Percentiles rank a stretch among this genome's conserved stretches.
Conservation (phyloP, 1,140 invertebrate species). For the Temnothorax curvispinosus region DNA sequence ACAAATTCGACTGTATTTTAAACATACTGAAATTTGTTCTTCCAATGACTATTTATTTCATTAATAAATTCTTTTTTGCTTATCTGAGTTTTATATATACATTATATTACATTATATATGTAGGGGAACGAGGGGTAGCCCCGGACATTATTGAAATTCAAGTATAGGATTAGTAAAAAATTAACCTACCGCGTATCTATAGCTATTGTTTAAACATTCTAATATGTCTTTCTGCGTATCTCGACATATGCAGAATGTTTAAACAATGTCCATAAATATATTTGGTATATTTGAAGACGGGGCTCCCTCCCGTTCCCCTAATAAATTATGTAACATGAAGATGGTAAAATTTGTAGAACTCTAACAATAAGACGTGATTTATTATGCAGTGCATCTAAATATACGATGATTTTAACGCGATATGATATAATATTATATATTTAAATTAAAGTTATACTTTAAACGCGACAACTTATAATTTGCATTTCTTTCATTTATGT, state of each 20-base stretch:
- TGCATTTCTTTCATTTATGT: not conserved
- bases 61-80: not conserved
- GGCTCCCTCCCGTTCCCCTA: too few species aligned
- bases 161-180: too few species aligned
- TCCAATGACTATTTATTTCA: slow-evolving; percentile 25
- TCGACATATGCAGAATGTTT: too few species aligned
- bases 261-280: not conserved
- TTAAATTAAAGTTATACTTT: not conserved
- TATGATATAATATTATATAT: not conserved
- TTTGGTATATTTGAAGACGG: too few species aligned
- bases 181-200: too few species aligned
- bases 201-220: too few species aligned
- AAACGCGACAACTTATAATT: not conserved
- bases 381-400: not conserved
- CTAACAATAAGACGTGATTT: not conserved
- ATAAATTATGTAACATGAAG: slow-evolving; percentile 31
- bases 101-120: not conserved
- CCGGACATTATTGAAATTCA: too few species aligned
- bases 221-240: too few species aligned
- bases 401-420: slow-evolving; percentile 5
- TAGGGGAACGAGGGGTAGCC: too few species aligned
- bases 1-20: not conserved
- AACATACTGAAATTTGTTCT: not conserved
- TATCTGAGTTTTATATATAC: not conserved
- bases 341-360: not conserved